Evolutionary conservation across 2,113 vertebrate genomes (phyloP).

Genomic region (Cottus gobio): DNA sequence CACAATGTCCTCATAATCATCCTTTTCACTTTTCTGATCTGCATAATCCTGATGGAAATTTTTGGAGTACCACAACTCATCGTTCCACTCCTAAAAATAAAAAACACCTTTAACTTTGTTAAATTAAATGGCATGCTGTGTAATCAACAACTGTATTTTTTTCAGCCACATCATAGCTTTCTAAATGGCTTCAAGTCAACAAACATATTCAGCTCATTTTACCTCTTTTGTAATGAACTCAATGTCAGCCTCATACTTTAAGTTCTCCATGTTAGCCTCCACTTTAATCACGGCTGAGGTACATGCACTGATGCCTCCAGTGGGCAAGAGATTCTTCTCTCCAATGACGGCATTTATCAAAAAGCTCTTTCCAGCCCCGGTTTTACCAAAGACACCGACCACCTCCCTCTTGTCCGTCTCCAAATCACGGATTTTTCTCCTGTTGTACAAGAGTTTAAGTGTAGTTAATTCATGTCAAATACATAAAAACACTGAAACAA

Average conservation of each 20-base stretch:
- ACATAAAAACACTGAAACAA: neutral
- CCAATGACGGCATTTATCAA: conserved; percentile 73
- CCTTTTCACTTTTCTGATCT: neutral
- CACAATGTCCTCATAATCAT: neutral
- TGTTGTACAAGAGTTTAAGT: conserved; percentile 19
- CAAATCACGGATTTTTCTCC: conserved; percentile 28
- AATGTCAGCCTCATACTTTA: conserved; percentile 65
- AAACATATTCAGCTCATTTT: neutral
- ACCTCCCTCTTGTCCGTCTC: conserved; percentile 49
- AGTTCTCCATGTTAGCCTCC: conserved; percentile 34
- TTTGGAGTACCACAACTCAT: conserved; percentile 37
- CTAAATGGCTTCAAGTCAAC: neutral
- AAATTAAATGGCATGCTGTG: neutral
- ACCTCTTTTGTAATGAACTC: conserved; percentile 72
- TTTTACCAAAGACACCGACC: conserved; percentile 74
- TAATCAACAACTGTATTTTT: neutral
- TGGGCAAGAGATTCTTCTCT: conserved; percentile 55
- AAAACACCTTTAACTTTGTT: neutral
- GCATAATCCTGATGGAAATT: neutral
- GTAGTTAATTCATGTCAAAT: neutral
- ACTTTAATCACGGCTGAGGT: conserved; percentile 75
- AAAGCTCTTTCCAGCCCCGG: conserved; percentile 73
- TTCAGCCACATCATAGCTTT: neutral
- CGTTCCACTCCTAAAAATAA: conserved; percentile 58
- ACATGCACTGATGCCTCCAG: conserved; percentile 62